These are phyloP conservation scores for Megaceryle maxima DNA, from an alignment of 2,113 vertebrate genomes.

Conservation along the genomic window DNA sequence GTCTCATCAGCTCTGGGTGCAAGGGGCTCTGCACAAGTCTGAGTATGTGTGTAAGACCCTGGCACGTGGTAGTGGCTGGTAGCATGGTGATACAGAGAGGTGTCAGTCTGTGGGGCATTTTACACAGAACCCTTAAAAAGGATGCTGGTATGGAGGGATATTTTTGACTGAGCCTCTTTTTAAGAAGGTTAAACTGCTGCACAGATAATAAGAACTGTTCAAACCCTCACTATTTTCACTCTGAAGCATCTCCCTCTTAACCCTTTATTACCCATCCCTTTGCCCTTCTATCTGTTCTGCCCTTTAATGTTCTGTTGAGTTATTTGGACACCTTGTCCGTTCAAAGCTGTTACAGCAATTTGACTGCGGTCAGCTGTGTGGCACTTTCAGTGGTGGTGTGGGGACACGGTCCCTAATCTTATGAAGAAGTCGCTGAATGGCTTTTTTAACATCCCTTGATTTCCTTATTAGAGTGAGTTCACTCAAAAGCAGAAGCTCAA, in stretches of 20 bases:
- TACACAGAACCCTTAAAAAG: not conserved
- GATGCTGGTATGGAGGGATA: not conserved
- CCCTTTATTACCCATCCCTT: not conserved
- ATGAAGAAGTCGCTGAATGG: slow-evolving; percentile 31
- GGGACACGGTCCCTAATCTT: slow-evolving; percentile 33
- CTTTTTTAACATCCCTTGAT: slow-evolving; percentile 24
- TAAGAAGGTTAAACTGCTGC: not conserved
- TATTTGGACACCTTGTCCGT: not conserved
- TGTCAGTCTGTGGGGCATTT: not conserved
- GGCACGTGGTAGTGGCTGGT: not conserved
- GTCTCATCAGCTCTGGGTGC: not conserved
- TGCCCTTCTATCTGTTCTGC: not conserved
- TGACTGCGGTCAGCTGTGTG: not conserved
- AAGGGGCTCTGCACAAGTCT: not conserved
- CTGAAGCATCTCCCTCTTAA: not conserved
- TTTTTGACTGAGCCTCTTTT: not conserved
- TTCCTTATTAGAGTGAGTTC: slow-evolving; percentile 13
- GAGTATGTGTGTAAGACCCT: not conserved
- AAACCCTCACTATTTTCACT: not conserved
- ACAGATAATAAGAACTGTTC: not conserved
- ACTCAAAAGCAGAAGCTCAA: slow-evolving; percentile 25
- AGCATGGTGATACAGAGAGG: not conserved
- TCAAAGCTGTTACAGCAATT: not conserved
- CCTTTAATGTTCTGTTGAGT: not conserved
- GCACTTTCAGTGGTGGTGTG: not conserved